Base-by-base conservation (phyloP, 1,140 invertebrate species). In the Cotesia chilonis region DNA sequence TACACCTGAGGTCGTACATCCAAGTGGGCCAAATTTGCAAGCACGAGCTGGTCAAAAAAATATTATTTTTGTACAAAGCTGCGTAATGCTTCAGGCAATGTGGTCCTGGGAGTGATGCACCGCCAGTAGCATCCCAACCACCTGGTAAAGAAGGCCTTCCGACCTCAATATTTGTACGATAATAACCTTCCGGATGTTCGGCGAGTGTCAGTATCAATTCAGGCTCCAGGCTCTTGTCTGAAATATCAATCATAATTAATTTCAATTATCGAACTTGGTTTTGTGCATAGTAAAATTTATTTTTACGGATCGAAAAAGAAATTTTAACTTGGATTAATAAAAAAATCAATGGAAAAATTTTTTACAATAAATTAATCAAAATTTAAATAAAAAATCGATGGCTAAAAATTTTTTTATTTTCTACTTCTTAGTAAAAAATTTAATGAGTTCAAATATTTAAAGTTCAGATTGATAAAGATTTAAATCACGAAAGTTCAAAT, bases 11-110 rank as follows among this genome's bases (percentile, higher is more conserved):
- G 64, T 90, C 87, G 67, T 87, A 84, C 91, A 93, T 92, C 92
- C 92, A 92, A 3, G 88, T 89, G 0, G 91, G 91, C 76, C 90
- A 87, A 47, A 91, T 90, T 75, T 88, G 88, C 35, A 92, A 80
- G 79, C 91, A 93, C 12, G 90, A 88, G 17, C 83, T 86, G 66
- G 88, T 80, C 5, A 90, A 77, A 28, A 89, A 77, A 4, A 76
- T 75, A 20, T 87, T 84, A 37, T 88, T 82, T 72, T 85, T 85
- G 36, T 89, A 88, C 37, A 89, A 88, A 14, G 87, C 88, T 36
- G 90, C 90, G 77, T 87, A 87, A 77, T 86, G 88, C n/a, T 87
- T 86, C 38, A 89, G 81, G 74, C 88, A 89, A 74, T 87, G 84
- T 7, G 79, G 78, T 28, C 84, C 85, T 28, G 80, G 79, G 4